phyloP scores from a whole-genome alignment of 2,888 invertebrate species.

The Nomada ruficornis region DNA sequence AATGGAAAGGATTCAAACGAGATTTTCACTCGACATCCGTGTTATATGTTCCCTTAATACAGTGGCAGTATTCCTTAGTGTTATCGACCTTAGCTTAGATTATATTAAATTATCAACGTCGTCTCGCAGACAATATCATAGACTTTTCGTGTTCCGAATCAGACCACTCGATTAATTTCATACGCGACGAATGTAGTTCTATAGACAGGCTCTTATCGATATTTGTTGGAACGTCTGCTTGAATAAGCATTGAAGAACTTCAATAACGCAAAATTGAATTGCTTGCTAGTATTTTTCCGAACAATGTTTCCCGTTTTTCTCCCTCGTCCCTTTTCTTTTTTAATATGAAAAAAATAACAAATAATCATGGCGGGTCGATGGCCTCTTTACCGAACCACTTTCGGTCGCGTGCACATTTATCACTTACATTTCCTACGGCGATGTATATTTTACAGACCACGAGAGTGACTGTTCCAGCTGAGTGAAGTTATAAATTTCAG shows the following conservation, averaged over 20 bases:
- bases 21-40: conserved; percentile 36
- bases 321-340: too few species aligned
- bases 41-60: conserved; percentile 45
- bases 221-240: not conserved
- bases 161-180: conserved; percentile 31
- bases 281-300: too few species aligned
- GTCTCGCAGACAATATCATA: conserved; percentile 61
- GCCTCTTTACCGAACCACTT: conserved; percentile 41
- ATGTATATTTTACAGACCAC: conserved; percentile 54
- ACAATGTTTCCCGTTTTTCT: not conserved
- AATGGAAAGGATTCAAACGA: conserved; percentile 30
- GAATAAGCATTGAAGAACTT: not conserved
- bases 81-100: conserved; percentile 49
- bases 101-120: conserved; percentile 61
- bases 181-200: conserved; percentile 9
- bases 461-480: conserved; percentile 51
- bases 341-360: conserved; percentile 2
- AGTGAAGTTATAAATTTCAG: conserved; percentile 54
- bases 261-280: not conserved
- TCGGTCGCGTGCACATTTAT: conserved; percentile 47
- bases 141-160: conserved; percentile 55
- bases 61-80: conserved; percentile 64
- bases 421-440: conserved; percentile 51
- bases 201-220: conserved; percentile 8
- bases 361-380: conserved; percentile 1